A percentile compares a stretch with the other conserved stretches of the same genome.
Evolutionary conservation across 2,888 invertebrate genomes (phyloP).

Genomic region (Cecidostiba fungosa): DNA sequence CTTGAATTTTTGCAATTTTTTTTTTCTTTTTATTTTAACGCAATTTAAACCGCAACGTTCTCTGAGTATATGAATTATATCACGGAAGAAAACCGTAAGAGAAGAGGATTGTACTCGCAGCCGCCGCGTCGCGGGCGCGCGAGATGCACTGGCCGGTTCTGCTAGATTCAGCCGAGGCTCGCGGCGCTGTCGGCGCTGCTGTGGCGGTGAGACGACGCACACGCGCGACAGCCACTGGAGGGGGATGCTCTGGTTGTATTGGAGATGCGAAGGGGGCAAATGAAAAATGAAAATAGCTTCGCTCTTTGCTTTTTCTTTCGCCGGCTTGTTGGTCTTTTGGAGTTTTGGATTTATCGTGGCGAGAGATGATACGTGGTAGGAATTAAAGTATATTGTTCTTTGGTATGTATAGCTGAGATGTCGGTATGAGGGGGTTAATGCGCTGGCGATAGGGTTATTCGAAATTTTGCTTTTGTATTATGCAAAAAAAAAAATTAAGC

Average conservation of each 20-base stretch:
- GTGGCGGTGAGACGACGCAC: background rate
- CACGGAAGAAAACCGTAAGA: background rate
- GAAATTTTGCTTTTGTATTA: no score
- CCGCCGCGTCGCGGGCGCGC: background rate
- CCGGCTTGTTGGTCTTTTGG: background rate
- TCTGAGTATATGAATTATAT: no score
- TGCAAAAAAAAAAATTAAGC: no score
- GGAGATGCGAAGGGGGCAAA: background rate
- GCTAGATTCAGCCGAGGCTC: background rate
- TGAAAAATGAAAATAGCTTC: conserved; percentile 11
- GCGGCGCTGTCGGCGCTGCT: background rate
- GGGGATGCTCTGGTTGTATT: background rate
- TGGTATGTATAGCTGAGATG: no score
- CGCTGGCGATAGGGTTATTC: no score
- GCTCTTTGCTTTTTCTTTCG: background rate
- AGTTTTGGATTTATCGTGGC: background rate
- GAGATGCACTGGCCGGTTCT: conserved; percentile 27
- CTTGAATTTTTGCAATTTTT: no score
- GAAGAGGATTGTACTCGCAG: background rate
- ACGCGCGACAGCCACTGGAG: background rate
- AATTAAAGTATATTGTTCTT: background rate
- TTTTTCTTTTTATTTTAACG: no score
- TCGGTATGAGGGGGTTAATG: no score
- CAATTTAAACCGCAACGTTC: no score
- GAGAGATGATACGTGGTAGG: background rate